Conservation (phyloP, 2,113 vertebrate genomes). For the Perognathus longimembris region DNA sequence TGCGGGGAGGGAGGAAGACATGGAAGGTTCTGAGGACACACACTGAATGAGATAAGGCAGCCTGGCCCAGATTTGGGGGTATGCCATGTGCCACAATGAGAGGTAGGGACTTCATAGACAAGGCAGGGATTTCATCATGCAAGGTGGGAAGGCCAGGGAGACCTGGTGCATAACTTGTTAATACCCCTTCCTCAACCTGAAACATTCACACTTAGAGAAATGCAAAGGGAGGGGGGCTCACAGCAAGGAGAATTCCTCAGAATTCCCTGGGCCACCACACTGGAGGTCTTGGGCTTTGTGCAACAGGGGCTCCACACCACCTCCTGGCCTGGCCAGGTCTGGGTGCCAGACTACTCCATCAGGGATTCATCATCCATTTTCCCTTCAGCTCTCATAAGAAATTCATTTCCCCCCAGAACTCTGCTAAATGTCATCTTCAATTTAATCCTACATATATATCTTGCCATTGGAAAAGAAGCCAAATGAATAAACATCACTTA, state of each 20-base stretch:
- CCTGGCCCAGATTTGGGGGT: neutral
- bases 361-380: slow-evolving; percentile 25
- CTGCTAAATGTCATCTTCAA: slow-evolving; percentile 70
- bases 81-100: neutral
- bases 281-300: fast-evolving
- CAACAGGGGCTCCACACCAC: neutral
- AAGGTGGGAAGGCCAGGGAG: neutral
- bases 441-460: slow-evolving; percentile 70
- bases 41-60: too few relatives aligned
- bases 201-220: slow-evolving; percentile 1
- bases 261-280: neutral
- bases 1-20: fast-evolving
- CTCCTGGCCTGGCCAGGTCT: neutral
- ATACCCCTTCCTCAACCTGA: neutral
- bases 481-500: slow-evolving; percentile 10
- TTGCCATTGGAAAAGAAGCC: slow-evolving; percentile 60
- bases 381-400: slow-evolving; percentile 69
- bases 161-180: neutral
- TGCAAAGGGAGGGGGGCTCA: neutral
- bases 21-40: neutral
- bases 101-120: fast-evolving
- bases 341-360: neutral
- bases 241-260: neutral
- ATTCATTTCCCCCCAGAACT: slow-evolving; percentile 58
- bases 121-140: fast-evolving